Evolutionary conservation across 2,797 vertebrate species (phyloP).

Genomic region (Poecilia picta): DNA sequence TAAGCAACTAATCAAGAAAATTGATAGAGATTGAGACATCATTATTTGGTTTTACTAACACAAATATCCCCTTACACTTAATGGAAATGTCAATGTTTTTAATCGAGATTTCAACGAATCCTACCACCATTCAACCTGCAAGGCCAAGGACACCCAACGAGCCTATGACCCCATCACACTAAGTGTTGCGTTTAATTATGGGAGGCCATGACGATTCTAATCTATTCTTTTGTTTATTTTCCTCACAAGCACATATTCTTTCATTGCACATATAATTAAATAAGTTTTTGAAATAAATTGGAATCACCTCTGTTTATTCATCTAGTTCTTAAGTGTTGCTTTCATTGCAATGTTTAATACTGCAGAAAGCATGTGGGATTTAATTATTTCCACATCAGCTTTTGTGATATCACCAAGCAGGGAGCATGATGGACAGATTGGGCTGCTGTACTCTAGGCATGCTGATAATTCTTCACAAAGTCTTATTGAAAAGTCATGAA

Average conservation of each 20-base stretch:
- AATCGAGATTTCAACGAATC: neutral
- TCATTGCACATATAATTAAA: neutral
- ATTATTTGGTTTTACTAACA: neutral
- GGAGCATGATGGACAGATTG: neutral
- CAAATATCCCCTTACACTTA: neutral
- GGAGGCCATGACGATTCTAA: neutral
- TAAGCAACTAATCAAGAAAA: slow-evolving; percentile 13
- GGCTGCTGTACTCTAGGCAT: neutral
- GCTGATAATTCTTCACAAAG: neutral
- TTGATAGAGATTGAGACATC: slow-evolving; percentile 18
- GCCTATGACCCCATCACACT: neutral
- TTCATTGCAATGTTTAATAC: neutral
- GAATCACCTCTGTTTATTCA: neutral
- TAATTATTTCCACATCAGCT: neutral
- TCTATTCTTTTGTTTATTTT: neutral
- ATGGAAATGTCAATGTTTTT: neutral
- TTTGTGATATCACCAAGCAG: neutral
- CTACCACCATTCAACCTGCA: neutral
- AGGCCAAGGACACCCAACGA: neutral
- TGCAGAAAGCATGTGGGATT: neutral
- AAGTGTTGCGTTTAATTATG: neutral
- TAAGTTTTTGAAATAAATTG: neutral
- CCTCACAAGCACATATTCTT: neutral
- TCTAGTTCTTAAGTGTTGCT: neutral
- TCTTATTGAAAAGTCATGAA: neutral